These are phyloP conservation scores for Graphium colonna DNA, from an alignment of 2,888 invertebrate genomes.

Conservation along the genomic window DNA sequence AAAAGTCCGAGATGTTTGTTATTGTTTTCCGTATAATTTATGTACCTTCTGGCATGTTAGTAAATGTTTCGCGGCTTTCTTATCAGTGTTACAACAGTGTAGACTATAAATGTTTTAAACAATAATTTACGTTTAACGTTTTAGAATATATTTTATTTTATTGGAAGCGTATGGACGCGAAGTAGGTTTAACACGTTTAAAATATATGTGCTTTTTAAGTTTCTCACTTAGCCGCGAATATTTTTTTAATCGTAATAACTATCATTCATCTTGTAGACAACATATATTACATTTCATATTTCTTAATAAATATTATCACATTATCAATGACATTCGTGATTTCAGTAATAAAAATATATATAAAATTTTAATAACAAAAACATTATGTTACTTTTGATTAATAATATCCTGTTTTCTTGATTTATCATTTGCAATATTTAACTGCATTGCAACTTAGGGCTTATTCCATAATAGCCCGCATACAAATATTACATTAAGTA, in stretches of 20 bases:
- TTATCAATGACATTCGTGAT: background rate
- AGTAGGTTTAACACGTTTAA: background rate
- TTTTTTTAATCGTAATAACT: background rate
- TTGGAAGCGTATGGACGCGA: background rate
- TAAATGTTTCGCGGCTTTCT: constrained; percentile 23
- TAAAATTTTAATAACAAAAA: no score
- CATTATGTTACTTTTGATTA: no score
- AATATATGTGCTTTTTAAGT: background rate
- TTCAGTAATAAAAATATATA: no score
- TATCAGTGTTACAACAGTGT: constrained; percentile 18
- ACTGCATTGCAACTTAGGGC: background rate
- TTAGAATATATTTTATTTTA: background rate
- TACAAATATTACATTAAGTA: constrained; percentile 7
- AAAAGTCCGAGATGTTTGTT: constrained; percentile 29
- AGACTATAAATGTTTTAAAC: background rate
- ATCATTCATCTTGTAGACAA: background rate
- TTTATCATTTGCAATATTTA: no score
- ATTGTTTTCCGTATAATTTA: constrained; percentile 31
- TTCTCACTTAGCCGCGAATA: background rate
- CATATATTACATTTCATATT: background rate
- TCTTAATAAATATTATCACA: background rate
- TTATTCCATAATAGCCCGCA: constrained; percentile 4
- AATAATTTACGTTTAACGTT: background rate
- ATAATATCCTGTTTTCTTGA: no score
- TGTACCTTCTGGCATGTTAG: constrained; percentile 23